Percentiles rank a stretch among this genome's conserved stretches.
These are phyloP conservation scores for Ophion obscuratus DNA, from an alignment of 2,888 invertebrate genomes.

Conservation along the genomic window DNA sequence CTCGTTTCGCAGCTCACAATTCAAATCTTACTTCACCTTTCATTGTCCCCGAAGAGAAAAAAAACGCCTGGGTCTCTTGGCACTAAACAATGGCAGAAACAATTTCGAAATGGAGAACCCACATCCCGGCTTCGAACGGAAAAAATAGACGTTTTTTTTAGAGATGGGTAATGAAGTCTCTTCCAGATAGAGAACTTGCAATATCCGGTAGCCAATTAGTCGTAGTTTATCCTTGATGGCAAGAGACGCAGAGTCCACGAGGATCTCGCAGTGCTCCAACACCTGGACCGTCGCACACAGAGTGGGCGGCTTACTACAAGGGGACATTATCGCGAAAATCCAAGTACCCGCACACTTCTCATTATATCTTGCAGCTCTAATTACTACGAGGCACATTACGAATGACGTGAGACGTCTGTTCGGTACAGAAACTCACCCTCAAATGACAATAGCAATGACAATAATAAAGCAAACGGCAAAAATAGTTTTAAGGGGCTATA, in stretches of 20 bases:
- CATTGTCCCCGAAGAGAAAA: neutral
- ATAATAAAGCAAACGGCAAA: neutral
- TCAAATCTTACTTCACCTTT: neutral
- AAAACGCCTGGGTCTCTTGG: neutral
- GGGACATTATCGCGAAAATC: slow-evolving; percentile 38
- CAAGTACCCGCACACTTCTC: slow-evolving; percentile 46
- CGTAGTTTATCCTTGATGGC: slow-evolving; percentile 43
- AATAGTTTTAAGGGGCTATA: too few relatives aligned
- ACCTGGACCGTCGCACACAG: slow-evolving; percentile 20
- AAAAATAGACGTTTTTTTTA: neutral
- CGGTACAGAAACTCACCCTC: slow-evolving; percentile 14
- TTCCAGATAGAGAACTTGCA: slow-evolving; percentile 27
- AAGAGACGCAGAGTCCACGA: neutral
- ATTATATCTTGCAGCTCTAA: slow-evolving; percentile 49
- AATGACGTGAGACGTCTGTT: slow-evolving; percentile 39
- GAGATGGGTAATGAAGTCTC: slow-evolving; percentile 20
- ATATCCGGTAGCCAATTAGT: slow-evolving; percentile 60
- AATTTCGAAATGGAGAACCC: neutral
- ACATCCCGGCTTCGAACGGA: slow-evolving; percentile 1
- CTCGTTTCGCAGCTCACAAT: neutral
- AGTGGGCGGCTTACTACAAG: slow-evolving; percentile 43
- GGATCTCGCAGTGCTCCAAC: neutral
- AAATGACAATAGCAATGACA: neutral
- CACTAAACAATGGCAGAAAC: slow-evolving; percentile 4
- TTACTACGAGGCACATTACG: slow-evolving; percentile 41